Percentiles rank a stretch among this genome's conserved stretches.
Conservation (phyloP, 2,888 invertebrate genomes). For the Pocota personata region DNA sequence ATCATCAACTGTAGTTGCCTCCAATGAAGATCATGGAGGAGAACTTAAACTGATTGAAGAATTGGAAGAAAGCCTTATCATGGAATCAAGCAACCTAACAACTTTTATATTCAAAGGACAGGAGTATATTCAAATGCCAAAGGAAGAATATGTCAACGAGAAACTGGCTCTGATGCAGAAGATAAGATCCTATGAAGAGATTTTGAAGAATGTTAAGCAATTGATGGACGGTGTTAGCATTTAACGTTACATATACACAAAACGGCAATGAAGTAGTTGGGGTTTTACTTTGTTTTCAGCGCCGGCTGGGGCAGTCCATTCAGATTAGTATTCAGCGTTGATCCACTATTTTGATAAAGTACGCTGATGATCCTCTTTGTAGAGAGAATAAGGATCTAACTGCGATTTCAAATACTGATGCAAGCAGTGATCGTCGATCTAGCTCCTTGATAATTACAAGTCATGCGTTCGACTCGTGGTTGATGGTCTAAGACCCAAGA, state of each 20-base stretch:
- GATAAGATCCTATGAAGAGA: constrained; percentile 75
- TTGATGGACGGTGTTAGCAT: constrained; percentile 34
- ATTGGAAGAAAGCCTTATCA: constrained; percentile 15
- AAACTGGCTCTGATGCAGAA: constrained; percentile 76
- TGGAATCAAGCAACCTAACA: constrained; percentile 76
- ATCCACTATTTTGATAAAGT: too few relatives aligned
- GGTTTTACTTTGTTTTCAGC: background rate
- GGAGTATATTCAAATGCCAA: constrained; percentile 81
- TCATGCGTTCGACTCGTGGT: too few relatives aligned
- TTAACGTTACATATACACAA: background rate
- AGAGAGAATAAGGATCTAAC: too few relatives aligned
- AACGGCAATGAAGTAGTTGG: background rate
- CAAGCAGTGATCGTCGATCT: too few relatives aligned
- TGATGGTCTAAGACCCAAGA: too few relatives aligned
- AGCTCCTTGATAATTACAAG: too few relatives aligned
- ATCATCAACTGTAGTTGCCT: constrained; percentile 19
- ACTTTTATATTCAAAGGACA: constrained; percentile 80
- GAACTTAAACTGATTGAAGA: background rate
- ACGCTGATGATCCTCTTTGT: too few relatives aligned
- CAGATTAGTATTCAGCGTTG: too few relatives aligned
- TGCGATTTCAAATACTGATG: too few relatives aligned
- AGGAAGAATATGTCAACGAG: constrained; percentile 78
- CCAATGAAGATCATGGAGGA: background rate
- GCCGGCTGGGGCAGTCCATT: too few relatives aligned
- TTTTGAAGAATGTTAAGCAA: constrained; percentile 75